A percentile compares a stretch with the other conserved stretches of the same genome.
phyloP scores from a whole-genome alignment of 2,797 vertebrate species.

The Echiichthys vipera region DNA sequence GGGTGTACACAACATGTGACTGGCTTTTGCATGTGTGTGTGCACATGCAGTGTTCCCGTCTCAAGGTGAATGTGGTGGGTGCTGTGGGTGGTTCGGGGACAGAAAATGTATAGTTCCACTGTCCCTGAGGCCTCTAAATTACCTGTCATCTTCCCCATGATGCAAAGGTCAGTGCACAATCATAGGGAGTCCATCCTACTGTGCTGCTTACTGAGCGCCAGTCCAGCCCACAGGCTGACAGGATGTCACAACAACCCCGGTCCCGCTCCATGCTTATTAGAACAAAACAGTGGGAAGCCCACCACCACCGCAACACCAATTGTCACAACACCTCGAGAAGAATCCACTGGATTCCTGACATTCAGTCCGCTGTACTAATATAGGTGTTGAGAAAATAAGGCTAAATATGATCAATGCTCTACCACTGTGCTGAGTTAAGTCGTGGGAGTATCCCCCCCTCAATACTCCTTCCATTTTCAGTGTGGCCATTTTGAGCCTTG shows the following conservation, averaged over 20 bases:
- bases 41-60: constrained; percentile 22
- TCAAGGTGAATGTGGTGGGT: constrained; percentile 63
- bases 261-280: constrained; percentile 76
- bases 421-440: not conserved
- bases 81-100: constrained; percentile 68
- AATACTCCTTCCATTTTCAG: not conserved
- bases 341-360: constrained; percentile 33
- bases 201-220: constrained; percentile 73
- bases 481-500: not conserved
- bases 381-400: constrained; percentile 18
- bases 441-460: no score
- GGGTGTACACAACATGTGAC: not conserved
- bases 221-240: constrained; percentile 81
- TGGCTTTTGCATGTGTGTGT: constrained; percentile 6
- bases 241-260: constrained; percentile 79
- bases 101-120: constrained; percentile 70
- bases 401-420: not conserved
- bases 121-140: constrained; percentile 84
- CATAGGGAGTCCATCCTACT: constrained; percentile 77
- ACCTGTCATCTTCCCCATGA: constrained; percentile 90
- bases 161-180: constrained; percentile 87
- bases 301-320: constrained; percentile 45
- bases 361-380: constrained; percentile 10
- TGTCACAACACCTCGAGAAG: constrained; percentile 68
- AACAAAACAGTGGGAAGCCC: constrained; percentile 72